Percentiles rank a stretch among this genome's conserved stretches.
Evolutionary conservation across 2,888 invertebrate species (phyloP).

Genomic region (Pyrrhia umbra): DNA sequence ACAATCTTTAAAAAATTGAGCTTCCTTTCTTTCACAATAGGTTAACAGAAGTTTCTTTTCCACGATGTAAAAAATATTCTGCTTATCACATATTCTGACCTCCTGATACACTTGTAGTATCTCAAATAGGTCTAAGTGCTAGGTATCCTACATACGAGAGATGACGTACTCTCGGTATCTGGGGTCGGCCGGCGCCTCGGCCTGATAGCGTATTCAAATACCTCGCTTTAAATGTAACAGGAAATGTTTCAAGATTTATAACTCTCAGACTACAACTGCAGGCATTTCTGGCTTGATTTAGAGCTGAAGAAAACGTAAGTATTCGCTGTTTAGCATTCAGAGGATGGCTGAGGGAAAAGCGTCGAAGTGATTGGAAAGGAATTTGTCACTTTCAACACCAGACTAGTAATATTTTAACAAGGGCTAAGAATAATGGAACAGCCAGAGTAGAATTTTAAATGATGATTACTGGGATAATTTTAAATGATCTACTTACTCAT

Average conservation of each 20-base stretch:
- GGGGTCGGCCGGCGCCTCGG: constrained; percentile 67
- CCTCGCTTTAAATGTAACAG: constrained; percentile 36
- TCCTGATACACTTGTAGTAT: constrained; percentile 55
- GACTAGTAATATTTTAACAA: constrained; percentile 5
- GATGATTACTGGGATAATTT: not conserved
- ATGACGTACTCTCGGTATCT: constrained; percentile 63
- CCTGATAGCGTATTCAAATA: constrained; percentile 56
- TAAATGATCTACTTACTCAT: too few relatives aligned
- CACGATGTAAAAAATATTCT: constrained; percentile 18
- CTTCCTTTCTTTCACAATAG: not conserved
- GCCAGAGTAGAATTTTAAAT: not conserved
- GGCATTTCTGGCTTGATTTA: constrained; percentile 47
- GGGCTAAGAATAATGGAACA: not conserved
- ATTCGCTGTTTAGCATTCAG: constrained; percentile 52
- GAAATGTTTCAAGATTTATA: constrained; percentile 48
- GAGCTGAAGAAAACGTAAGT: constrained; percentile 24
- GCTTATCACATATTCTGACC: constrained; percentile 57
- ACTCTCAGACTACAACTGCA: constrained; percentile 5
- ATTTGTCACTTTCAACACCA: constrained; percentile 34
- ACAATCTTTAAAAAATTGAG: not conserved
- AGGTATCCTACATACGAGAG: constrained; percentile 58
- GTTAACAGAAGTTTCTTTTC: not conserved
- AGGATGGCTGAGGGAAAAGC: constrained; percentile 15
- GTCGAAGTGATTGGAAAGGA: constrained; percentile 51
- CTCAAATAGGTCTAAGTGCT: constrained; percentile 52